Base-by-base conservation (phyloP, 2,888 invertebrate genomes). In the Agonopterix arenella region DNA sequence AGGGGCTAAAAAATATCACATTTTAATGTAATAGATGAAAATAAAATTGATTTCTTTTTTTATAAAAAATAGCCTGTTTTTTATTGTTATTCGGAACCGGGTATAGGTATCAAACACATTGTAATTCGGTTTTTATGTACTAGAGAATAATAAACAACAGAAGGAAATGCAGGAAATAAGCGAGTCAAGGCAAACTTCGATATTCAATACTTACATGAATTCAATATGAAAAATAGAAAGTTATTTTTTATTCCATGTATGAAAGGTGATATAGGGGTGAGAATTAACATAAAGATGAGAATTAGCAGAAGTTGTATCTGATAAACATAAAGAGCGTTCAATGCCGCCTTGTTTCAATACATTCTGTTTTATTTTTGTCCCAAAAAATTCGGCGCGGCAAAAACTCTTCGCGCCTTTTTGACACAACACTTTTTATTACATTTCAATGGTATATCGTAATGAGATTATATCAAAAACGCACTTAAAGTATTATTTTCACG, bases 321-420 rank as follows among this genome's bases (percentile, higher is more conserved):
- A 46, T 57, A 58, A 61, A 59, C 61, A 60, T 64, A 56, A 54
- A 57, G 51, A 48, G 47, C 52, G 50, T 47, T 18, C 45, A 48
- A 48, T 51, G 53, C 57, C 53, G 60, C 71, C 76, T 80, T 71
- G 76, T 75, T 70, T 66, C 58, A 57, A 53, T 50, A 59, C 57
- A 59, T 64, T 61, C 65, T 70, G 57, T 52, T 62, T 62, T 63
- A 65, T 66, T 69, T 69, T 70, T 68, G 60, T 62, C 61, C 57
- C 58, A 52, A 60, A 62, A 58, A 61, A 58, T 55, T 61, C 62
- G 62, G 68, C 74, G 74, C 73, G 66, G 64, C 58, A 63, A 56
- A 57, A 57, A 49, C 16, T 52, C 68, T 88, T 89, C 84, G 86
- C 88, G 88, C 88, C 88, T 83, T 88, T 86, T 88, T 83, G 62